Conservation (phyloP, 2,888 invertebrate genomes). For the Helleia helle region DNA sequence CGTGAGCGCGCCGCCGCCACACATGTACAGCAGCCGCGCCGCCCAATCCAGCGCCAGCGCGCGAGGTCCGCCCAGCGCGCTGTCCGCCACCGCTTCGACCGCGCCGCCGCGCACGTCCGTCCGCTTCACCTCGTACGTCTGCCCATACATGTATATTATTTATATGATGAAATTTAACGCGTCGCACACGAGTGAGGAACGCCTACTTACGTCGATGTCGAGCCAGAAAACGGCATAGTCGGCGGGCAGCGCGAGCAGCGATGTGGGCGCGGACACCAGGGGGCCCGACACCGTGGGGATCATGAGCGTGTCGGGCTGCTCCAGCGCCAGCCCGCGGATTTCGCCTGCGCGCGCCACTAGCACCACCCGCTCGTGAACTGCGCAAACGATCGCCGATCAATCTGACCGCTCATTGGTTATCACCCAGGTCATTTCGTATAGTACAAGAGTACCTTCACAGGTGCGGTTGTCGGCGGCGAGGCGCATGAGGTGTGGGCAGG, state of each 20-base stretch:
- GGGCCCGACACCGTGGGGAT: slow-evolving; percentile 87
- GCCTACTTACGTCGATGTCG: slow-evolving; percentile 73
- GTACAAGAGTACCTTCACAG: slow-evolving; percentile 76
- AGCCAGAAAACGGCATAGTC: slow-evolving; percentile 84
- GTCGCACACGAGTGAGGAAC: no score
- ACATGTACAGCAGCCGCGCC: slow-evolving; percentile 82
- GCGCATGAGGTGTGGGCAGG: slow-evolving; percentile 91
- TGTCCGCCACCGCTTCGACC: slow-evolving; percentile 74
- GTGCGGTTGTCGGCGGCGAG: slow-evolving; percentile 77
- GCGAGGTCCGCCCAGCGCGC: slow-evolving; percentile 75
- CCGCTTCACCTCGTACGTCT: slow-evolving; percentile 80
- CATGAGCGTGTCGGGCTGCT: slow-evolving; percentile 82
- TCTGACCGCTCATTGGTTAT: no score
- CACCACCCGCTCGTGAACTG: slow-evolving; percentile 85
- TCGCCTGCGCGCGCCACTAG: slow-evolving; percentile 83
- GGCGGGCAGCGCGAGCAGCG: slow-evolving; percentile 80
- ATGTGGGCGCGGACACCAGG: slow-evolving; percentile 79
- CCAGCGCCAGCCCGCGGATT: slow-evolving; percentile 88
- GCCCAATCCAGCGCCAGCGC: slow-evolving; percentile 91
- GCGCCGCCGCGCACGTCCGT: slow-evolving; percentile 76
- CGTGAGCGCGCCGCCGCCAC: slow-evolving; percentile 75
- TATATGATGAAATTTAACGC: no score
- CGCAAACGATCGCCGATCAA: no score
- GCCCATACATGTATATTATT: not conserved
- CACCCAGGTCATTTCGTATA: no score